Base-by-base conservation (phyloP, 1,140 invertebrate genomes). In the Sitodiplosis mosellana region DNA sequence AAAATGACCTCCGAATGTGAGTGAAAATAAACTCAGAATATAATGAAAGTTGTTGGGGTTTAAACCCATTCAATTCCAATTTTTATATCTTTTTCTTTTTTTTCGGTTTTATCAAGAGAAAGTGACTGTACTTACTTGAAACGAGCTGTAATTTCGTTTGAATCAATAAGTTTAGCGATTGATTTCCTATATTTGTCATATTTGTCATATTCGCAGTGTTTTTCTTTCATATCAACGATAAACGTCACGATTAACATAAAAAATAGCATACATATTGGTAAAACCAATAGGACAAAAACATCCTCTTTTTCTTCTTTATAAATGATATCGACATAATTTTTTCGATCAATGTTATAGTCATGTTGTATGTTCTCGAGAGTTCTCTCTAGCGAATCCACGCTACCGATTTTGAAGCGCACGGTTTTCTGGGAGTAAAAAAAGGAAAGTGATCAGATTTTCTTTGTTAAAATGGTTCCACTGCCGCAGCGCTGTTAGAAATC, bases 361-460 rank as follows among this genome's bases (percentile, higher is more conserved):
- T 84, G 68, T 71, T 99, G 94, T n/a, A 87, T 84, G 69, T 89
- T 88, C 67, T 98, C 93, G 54, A 99, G 70, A 70, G 96, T 98
- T 45, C 93, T 74, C 69, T 99, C 95, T 70, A 99, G 98, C 8
- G 88, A 89, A 64, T 99, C 95, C 0, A 97, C 90, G 69, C 91
- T 95, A 22, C 95, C 95, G 61, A 99, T 98, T 54, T 91, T 95
- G 64, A 99, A 99, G 90, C 93, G 99, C 18, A 92, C 68, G 10
- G 78, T 72, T 55, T 75, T 76, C 72, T 82, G 63, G 41, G 68
- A 70, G 59, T n/a, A n/a, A n/a, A n/a, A n/a, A 27, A 37, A n/a
- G n/a, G n/a, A n/a, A n/a, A n/a, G n/a, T n/a, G 46, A 51, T 51
- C 42, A 19, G 41, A 48, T n/a, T n/a, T n/a, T n/a, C n/a, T n/a